Base-by-base conservation (phyloP, 2,797 vertebrate genomes). In the Limnodromus scolopaceus region DNA sequence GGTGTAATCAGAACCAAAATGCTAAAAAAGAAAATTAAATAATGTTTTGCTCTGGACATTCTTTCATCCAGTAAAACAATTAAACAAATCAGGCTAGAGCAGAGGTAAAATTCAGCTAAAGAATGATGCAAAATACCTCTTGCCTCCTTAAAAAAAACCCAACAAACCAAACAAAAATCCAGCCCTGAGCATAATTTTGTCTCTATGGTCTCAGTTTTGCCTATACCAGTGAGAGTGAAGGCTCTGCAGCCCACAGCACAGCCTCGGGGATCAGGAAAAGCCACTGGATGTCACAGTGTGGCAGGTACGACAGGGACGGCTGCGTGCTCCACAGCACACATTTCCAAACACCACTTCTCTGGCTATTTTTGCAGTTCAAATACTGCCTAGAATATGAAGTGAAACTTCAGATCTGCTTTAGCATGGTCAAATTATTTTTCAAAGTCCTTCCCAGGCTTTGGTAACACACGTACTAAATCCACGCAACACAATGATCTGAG, bases 1-100 rank as follows among this genome's bases (percentile, higher is more conserved):
- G 48, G 34, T 76, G 82, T 83, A 92, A 94, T 89, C 86, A 80
- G 76, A 85, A 83, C 9, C 13, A 48, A 87, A 85, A 83, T 16
- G 53, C 5, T 36, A 32, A 58, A 54, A 71, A 41, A 55, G 8
- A 34, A 20, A 34, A 2, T 49, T 38, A 77, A 48, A 38, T 4
- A 49, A 17, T 1, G 23, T 32, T 75, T 84, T 80, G 22, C 39
- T 86, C 18, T 32, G 13, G 49, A 87, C 6, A 11, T 84, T 58
- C 39, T 61, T 64, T 69, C 17, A 58, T 23, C 41, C 28, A 32
- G 32, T 10, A 49, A 83, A 93, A 87, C n/a, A 76, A 36, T 61
- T 32, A 43, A 81, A 88, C 41, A 51, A 55, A 63, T 4, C 17
- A 71, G 43, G 16, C 25, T 53, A 27, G 39, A 18, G 34, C 27